These are phyloP conservation scores for Plecotus auritus DNA, from an alignment of 2,113 vertebrate genomes.

Conservation along the genomic window DNA sequence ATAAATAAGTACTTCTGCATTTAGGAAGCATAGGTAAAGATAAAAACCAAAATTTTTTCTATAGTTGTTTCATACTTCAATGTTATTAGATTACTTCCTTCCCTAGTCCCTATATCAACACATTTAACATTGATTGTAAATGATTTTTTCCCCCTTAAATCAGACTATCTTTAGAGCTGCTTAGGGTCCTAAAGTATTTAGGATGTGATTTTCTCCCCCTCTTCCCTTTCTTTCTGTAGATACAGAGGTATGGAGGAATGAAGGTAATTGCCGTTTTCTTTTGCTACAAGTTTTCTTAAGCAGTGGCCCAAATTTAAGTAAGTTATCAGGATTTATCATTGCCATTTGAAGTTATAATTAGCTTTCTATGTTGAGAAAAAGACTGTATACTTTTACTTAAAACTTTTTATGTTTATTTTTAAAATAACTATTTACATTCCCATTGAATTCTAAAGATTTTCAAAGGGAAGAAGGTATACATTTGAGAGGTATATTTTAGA, in stretches of 20 bases:
- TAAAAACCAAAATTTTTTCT: background rate
- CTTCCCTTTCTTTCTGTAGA: background rate
- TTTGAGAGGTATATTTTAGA: background rate
- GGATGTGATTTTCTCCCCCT: background rate
- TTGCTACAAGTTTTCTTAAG: background rate
- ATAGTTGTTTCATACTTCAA: background rate
- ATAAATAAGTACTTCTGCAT: background rate
- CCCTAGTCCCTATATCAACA: background rate
- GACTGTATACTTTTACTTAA: background rate
- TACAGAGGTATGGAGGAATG: background rate
- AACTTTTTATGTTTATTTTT: background rate
- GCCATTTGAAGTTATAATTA: conserved; percentile 4
- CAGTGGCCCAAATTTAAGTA: background rate
- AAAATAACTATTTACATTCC: background rate
- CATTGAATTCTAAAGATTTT: background rate
- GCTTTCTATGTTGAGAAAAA: background rate
- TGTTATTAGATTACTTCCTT: background rate
- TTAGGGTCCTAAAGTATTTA: background rate
- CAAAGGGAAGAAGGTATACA: background rate
- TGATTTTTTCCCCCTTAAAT: background rate
- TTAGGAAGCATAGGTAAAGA: background rate
- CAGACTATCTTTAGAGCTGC: background rate
- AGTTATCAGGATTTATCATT: background rate
- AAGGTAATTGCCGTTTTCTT: background rate
- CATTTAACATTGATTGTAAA: background rate